Evolutionary conservation across 1,140 invertebrate species (phyloP), one percentile per base, ranked within the genome.

Genomic region (Trypoxylus dichotomus): DNA sequence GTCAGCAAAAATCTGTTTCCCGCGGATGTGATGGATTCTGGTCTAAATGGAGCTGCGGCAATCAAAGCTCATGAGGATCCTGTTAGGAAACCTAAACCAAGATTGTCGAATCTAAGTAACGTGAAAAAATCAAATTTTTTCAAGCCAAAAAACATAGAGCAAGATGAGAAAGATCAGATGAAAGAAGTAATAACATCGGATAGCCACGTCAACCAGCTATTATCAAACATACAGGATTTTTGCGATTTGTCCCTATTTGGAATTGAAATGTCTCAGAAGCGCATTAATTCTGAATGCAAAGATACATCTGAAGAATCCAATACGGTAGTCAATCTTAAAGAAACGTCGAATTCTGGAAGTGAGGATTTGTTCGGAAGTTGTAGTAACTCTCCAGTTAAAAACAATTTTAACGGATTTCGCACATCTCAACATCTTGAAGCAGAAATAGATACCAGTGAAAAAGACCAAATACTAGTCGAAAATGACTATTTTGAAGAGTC

Each of bases 241-340:
- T 83, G 81, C 58, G 83, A 84, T 80, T 77, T 84, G 37, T 81
- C 83, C 19, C 58, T 77, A 60, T 84, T 83, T 76, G 82, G 77
- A 47, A 37, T 81, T 24, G 27, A 68, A 21, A 60, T 19, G 42
- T 13, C 19, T 15, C 74, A 74, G 37, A 78, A 37, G 10, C 32
- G 0, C 32, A 5, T 0, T 74, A 78, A 72, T 15, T 15, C 15
- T 8, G 3, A 32, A 8, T 5, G 24, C 3, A 19, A 72, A 11
- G 68, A 15, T 21, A 19, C 0, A 29, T 11, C 8, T 25, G 21
- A 27, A 27, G 24, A 27, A 2, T 21, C 7, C 19, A 0, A 10
- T 13, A 60, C n/a, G 8, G 15, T 3, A 2, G 37, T 73, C 11
- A 19, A 73, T 15, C 7, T n/a, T 19, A 74, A 47, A 7, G 32